These are phyloP conservation scores for Epizoanthus stellaris DNA, from an alignment of 92 coral and sea anemone species.

Conservation along the genomic window DNA sequence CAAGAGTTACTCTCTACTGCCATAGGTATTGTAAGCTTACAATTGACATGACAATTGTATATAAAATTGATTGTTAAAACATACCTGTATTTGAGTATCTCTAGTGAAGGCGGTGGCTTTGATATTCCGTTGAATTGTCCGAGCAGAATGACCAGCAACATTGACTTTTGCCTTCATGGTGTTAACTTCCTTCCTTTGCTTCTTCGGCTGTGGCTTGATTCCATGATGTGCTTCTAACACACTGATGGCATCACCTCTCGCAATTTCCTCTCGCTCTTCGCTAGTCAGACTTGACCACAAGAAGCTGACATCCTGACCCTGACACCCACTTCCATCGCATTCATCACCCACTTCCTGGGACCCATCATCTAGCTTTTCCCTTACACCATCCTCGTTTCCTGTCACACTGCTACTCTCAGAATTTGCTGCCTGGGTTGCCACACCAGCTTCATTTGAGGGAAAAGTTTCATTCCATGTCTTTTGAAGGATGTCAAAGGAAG, in stretches of 20 bases:
- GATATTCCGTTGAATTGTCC: slow-evolving; percentile 55
- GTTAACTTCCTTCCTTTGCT: slow-evolving; percentile 17
- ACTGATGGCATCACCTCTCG: slow-evolving; percentile 37
- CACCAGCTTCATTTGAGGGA: not conserved
- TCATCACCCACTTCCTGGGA: not conserved
- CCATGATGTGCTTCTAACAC: slow-evolving; percentile 33
- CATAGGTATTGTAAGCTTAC: too few species aligned
- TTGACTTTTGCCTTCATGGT: slow-evolving; percentile 66
- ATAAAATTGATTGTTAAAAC: not conserved
- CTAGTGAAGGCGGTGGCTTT: slow-evolving; percentile 55
- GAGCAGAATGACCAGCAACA: slow-evolving; percentile 64
- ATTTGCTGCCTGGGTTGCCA: not conserved
- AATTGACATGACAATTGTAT: not conserved
- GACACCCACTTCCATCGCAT: not conserved
- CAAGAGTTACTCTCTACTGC: too few species aligned
- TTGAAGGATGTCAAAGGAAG: slow-evolving; percentile 22
- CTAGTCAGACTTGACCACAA: slow-evolving; percentile 50
- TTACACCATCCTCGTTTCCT: not conserved
- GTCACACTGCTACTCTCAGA: not conserved
- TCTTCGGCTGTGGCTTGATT: slow-evolving; percentile 41
- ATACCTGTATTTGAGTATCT: slow-evolving; percentile 57
- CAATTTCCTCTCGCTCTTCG: slow-evolving; percentile 40
- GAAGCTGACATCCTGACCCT: slow-evolving; percentile 25
- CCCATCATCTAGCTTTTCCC: not conserved
- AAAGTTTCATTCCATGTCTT: slow-evolving; percentile 53